Evolutionary conservation across 1,140 invertebrate species (phyloP).

Genomic region (Temnothorax longispinosus): DNA sequence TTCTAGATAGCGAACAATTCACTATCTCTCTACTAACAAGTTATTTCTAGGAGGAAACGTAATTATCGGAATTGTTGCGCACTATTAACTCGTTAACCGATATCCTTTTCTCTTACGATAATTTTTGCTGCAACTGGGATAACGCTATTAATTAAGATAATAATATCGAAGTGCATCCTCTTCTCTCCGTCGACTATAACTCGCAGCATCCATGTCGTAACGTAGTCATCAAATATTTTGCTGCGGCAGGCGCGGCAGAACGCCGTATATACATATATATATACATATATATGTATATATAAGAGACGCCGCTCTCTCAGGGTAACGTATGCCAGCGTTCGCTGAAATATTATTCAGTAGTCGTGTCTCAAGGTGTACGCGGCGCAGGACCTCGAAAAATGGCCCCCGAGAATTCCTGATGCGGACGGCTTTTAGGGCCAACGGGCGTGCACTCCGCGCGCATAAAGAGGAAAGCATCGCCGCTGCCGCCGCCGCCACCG

Average conservation of each 20-base stretch:
- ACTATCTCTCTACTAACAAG: neutral
- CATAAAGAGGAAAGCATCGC: slow-evolving; percentile 19
- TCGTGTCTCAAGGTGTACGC: slow-evolving; percentile 44
- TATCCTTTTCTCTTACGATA: neutral
- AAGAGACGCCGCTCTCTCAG: slow-evolving; percentile 75
- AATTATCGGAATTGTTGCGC: neutral
- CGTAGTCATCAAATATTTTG: slow-evolving; percentile 58
- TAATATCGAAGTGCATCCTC: slow-evolving; percentile 1
- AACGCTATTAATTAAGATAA: slow-evolving; percentile 36
- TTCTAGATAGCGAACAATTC: neutral
- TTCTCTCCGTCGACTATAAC: neutral
- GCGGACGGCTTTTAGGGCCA: slow-evolving; percentile 56
- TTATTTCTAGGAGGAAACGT: neutral
- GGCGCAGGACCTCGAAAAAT: slow-evolving; percentile 49
- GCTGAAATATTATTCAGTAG: slow-evolving; percentile 65
- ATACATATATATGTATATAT: slow-evolving; percentile 30
- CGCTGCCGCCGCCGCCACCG: neutral
- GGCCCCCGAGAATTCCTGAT: slow-evolving; percentile 61
- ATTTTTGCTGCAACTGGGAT: neutral
- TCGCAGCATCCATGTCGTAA: slow-evolving; percentile 43
- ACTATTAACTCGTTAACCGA: neutral
- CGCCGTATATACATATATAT: slow-evolving; percentile 28
- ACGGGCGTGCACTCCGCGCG: slow-evolving; percentile 14
- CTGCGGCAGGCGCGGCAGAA: slow-evolving; percentile 43
- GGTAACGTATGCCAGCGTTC: slow-evolving; percentile 68